Evolutionary conservation across 2,797 vertebrate genomes (phyloP).

Genomic region (Phaenicophaeus curvirostris): DNA sequence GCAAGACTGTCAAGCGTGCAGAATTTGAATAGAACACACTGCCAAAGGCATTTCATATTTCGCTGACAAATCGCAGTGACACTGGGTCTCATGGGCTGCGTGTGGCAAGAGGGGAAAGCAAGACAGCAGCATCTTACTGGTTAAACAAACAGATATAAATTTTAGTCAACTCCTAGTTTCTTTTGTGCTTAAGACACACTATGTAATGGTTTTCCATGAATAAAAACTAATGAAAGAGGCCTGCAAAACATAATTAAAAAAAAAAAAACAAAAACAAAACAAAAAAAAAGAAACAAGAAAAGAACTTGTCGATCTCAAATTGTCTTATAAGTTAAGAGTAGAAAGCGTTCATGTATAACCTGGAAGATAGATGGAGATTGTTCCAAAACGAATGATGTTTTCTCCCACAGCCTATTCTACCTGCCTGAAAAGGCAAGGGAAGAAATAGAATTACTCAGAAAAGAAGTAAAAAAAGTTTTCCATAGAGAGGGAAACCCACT

Average conservation of each 20-base stretch:
- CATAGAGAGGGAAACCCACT: not conserved
- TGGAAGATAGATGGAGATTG: not conserved
- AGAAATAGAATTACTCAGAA: not conserved
- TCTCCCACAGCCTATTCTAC: not conserved
- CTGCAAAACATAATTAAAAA: not conserved
- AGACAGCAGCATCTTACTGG: not conserved
- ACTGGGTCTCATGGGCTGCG: not conserved
- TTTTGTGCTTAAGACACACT: not conserved
- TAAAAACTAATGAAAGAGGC: not conserved
- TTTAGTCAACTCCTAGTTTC: not conserved
- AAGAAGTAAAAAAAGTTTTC: not conserved
- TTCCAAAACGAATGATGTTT: not conserved
- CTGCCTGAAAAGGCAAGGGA: not conserved
- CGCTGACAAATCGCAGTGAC: not conserved
- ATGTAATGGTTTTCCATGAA: not conserved
- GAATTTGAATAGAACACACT: not conserved
- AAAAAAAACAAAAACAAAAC: no score
- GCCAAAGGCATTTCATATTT: not conserved
- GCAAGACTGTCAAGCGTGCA: not conserved
- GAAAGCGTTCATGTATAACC: not conserved
- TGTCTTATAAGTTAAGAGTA: not conserved
- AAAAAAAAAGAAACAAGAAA: not conserved
- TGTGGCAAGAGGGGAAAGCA: not conserved
- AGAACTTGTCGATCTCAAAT: not conserved
- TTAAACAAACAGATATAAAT: accelerated